Percentiles rank a stretch among this genome's conserved stretches.
Conservation (phyloP, 2,888 invertebrate species). For the Hyppa rectilinea region DNA sequence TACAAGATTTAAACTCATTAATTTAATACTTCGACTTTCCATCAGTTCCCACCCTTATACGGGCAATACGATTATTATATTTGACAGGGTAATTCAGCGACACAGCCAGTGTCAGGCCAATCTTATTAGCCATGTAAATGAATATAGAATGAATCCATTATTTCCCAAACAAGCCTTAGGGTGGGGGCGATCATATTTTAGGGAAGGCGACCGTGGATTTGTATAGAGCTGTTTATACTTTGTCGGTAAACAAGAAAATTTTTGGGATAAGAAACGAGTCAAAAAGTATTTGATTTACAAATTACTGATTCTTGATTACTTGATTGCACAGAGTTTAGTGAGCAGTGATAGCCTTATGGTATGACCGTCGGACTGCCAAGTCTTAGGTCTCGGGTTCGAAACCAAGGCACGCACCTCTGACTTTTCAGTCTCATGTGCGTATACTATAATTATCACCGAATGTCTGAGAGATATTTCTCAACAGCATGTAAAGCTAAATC, state of each 20-base stretch:
- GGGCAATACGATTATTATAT: slow-evolving; percentile 83
- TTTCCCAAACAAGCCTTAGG: slow-evolving; percentile 86
- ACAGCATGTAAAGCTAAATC: no score
- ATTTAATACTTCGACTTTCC: slow-evolving; percentile 66
- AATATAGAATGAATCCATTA: slow-evolving; percentile 91
- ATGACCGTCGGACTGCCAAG: no score
- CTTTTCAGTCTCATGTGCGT: no score
- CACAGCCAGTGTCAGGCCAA: slow-evolving; percentile 83
- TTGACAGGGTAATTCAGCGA: slow-evolving; percentile 86
- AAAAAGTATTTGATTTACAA: background rate
- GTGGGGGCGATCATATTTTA: slow-evolving; percentile 83
- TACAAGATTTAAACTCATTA: slow-evolving; percentile 50
- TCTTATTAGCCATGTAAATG: slow-evolving; percentile 90
- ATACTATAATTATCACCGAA: no score
- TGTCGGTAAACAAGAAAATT: slow-evolving; percentile 14
- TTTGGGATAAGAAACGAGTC: background rate
- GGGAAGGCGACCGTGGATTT: slow-evolving; percentile 72
- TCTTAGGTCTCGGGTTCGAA: no score
- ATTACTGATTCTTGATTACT: background rate
- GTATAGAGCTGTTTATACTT: slow-evolving; percentile 72
- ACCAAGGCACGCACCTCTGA: no score
- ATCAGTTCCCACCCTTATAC: slow-evolving; percentile 63
- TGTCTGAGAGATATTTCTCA: no score
- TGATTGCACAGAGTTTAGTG: background rate
- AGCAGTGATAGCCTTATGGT: no score